Percentiles rank a stretch among this genome's conserved stretches.
Evolutionary conservation across 2,797 vertebrate genomes (phyloP).

Genomic region (Enoplosus armatus): DNA sequence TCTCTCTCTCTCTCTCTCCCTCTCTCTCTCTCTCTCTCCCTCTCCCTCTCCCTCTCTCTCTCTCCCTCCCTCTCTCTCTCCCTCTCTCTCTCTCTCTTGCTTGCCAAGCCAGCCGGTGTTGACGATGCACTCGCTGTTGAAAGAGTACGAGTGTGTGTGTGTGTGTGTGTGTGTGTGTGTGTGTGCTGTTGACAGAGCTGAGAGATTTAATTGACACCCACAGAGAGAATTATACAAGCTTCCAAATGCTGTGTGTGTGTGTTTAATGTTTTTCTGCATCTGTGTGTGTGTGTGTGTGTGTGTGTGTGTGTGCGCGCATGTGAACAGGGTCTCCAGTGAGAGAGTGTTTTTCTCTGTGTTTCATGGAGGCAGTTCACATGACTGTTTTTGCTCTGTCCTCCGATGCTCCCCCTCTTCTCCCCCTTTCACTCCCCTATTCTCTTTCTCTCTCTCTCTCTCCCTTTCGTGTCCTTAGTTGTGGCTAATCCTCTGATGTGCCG

Average conservation of each 20-base stretch:
- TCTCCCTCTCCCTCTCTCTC: slow-evolving; percentile 35
- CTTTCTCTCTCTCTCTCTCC: slow-evolving; percentile 26
- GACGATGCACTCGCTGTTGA: slow-evolving; percentile 67
- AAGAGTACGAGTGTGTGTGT: slow-evolving; percentile 50
- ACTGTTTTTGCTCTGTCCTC: slow-evolving; percentile 13
- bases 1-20: slow-evolving; percentile 26
- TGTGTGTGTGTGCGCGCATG: slow-evolving; percentile 22
- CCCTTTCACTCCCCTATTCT: background rate
- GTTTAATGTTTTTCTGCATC: slow-evolving; percentile 28
- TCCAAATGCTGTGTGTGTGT: slow-evolving; percentile 63
- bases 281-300: slow-evolving; percentile 27
- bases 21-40: slow-evolving; percentile 37
- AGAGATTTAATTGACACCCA: slow-evolving; percentile 82
- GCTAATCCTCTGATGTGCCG: slow-evolving; percentile 26
- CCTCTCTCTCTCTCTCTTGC: slow-evolving; percentile 12
- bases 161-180: slow-evolving; percentile 39
- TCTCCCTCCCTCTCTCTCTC: background rate
- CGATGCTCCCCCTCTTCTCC: background rate
- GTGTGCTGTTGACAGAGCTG: slow-evolving; percentile 68
- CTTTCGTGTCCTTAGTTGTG: background rate
- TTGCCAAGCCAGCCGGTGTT: slow-evolving; percentile 76
- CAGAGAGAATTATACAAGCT: slow-evolving; percentile 77
- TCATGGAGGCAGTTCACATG: slow-evolving; percentile 8
- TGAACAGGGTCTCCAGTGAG: slow-evolving; percentile 31
- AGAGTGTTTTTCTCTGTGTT: slow-evolving; percentile 21